phyloP scores from a whole-genome alignment of 2,888 invertebrate genomes.

The Leptopilina syphax region DNA sequence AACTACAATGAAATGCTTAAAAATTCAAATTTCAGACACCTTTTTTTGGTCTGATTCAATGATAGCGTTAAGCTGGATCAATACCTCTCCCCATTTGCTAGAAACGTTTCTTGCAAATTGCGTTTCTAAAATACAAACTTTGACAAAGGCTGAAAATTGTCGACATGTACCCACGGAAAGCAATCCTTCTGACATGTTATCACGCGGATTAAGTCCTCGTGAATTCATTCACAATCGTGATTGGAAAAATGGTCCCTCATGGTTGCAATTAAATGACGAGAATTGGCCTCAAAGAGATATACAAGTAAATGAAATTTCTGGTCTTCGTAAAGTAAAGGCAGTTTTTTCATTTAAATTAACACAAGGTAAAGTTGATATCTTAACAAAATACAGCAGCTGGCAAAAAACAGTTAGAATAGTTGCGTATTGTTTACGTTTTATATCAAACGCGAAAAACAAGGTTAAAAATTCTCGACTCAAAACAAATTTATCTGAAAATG shows the following conservation, averaged over 20 bases:
- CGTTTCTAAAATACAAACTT: background rate
- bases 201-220: background rate
- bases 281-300: background rate
- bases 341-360: background rate
- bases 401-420: background rate
- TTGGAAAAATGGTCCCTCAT: background rate
- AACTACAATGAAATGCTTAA: background rate
- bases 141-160: background rate
- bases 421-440: background rate
- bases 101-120: background rate
- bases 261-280: background rate
- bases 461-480: background rate
- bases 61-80: background rate
- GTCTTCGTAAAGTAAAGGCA: background rate
- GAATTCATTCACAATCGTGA: background rate
- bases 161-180: background rate
- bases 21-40: background rate
- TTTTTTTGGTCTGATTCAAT: constrained; percentile 32
- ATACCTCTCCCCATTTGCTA: background rate
- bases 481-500: background rate
- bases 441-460: constrained; percentile 8
- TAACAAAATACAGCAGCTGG: background rate
- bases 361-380: background rate
- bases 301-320: background rate
- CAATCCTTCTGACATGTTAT: background rate